phyloP scores from a whole-genome alignment of 2,888 invertebrate genomes.

The Dendrolimus houi region DNA sequence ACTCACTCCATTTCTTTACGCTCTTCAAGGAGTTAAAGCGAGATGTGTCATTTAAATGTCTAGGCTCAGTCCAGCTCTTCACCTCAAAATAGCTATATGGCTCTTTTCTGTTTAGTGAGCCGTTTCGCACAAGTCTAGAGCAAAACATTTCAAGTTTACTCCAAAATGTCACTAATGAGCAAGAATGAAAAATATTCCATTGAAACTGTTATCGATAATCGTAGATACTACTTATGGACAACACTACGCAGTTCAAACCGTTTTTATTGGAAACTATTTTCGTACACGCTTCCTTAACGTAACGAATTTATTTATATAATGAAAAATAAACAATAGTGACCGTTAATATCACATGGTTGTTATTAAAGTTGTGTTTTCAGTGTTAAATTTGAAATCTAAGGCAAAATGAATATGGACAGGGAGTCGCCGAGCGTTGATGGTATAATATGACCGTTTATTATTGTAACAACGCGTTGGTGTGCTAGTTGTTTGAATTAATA shows the following conservation, averaged over 20 bases:
- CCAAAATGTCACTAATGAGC: too few species aligned
- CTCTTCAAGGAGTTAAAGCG: too few species aligned
- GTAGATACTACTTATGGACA: background rate
- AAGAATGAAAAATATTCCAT: constrained; percentile 9
- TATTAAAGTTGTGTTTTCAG: constrained; percentile 9
- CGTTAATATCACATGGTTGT: constrained; percentile 20
- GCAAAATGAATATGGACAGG: constrained; percentile 50
- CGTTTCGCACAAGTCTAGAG: too few species aligned
- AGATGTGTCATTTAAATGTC: too few species aligned
- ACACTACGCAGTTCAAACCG: background rate
- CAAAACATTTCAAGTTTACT: too few species aligned
- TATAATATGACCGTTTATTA: constrained; percentile 37
- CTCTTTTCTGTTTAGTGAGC: too few species aligned
- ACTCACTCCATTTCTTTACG: too few species aligned
- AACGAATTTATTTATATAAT: constrained; percentile 46
- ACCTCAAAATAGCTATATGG: too few species aligned
- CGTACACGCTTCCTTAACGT: constrained; percentile 17
- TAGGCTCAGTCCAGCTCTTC: too few species aligned
- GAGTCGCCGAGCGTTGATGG: constrained; percentile 47
- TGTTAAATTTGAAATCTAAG: background rate
- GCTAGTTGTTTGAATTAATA: constrained; percentile 29
- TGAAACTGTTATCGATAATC: too few species aligned
- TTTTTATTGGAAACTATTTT: constrained; percentile 34
- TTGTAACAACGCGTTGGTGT: constrained; percentile 51
- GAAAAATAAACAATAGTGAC: constrained; percentile 48